These are phyloP conservation scores for Morinoia aosen DNA, from an alignment of 2,888 invertebrate genomes.

Conservation along the genomic window DNA sequence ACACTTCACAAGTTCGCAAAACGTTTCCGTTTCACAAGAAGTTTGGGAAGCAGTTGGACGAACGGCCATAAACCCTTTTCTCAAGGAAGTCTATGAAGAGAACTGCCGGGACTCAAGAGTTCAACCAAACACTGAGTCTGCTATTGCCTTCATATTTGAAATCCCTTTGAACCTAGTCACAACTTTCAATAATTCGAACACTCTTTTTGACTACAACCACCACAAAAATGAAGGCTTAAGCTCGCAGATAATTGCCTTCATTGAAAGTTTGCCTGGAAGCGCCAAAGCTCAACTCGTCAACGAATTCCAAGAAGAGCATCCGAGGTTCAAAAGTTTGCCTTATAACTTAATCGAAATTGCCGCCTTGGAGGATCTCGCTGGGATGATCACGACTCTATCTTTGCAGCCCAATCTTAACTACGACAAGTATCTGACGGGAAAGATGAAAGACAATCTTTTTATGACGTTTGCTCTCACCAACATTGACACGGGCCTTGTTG, in stretches of 20 bases:
- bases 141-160: conserved; percentile 25
- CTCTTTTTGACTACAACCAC: conserved; percentile 9
- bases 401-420: not conserved
- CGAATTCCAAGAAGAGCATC: not conserved
- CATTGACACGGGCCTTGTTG: not conserved
- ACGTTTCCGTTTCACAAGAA: not conserved
- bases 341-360: not conserved
- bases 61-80: not conserved
- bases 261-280: not conserved
- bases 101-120: not conserved
- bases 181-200: not conserved
- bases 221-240: not conserved
- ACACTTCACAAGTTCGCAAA: not conserved
- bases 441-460: conserved; percentile 20
- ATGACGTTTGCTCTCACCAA: conserved; percentile 15
- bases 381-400: not conserved
- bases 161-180: not conserved
- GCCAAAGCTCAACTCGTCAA: not conserved
- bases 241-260: not conserved
- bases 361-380: conserved; percentile 18
- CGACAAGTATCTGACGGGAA: not conserved
- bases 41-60: not conserved
- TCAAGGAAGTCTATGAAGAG: not conserved
- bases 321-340: not conserved
- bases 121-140: not conserved